Evolutionary conservation across 2,797 vertebrate genomes (phyloP).

Genomic region (Eulemur mongoz): DNA sequence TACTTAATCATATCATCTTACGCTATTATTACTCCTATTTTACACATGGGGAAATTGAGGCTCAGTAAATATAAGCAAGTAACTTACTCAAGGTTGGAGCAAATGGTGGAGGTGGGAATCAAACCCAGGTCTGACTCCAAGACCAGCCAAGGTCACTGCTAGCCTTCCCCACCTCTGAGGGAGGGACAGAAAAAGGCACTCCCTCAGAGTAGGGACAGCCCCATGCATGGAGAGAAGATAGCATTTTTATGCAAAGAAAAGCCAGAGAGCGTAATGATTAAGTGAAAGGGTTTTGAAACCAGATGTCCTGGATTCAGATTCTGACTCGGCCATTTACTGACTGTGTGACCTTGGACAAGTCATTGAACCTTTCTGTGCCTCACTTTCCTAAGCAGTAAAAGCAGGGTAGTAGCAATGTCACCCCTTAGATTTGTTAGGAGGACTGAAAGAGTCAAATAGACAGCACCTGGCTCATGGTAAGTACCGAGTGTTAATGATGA

Average conservation of each 20-base stretch:
- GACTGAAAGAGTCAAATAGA: not conserved
- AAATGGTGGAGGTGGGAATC: not conserved
- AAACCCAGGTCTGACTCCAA: not conserved
- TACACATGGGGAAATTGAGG: not conserved
- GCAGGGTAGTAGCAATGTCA: not conserved
- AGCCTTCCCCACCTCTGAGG: not conserved
- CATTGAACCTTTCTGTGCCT: not conserved
- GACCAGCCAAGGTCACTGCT: conserved; percentile 2
- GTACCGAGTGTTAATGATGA: not conserved
- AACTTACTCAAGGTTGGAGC: not conserved
- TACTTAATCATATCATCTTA: not conserved
- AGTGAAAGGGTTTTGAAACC: not conserved
- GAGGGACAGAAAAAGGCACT: not conserved
- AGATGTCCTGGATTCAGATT: not conserved
- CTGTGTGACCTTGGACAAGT: not conserved
- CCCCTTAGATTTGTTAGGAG: not conserved
- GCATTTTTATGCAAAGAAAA: not conserved
- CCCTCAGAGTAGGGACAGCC: not conserved
- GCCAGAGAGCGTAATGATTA: not conserved
- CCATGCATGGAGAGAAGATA: not conserved
- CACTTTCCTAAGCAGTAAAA: not conserved
- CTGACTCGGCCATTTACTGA: not conserved
- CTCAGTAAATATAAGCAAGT: not conserved
- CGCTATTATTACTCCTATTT: not conserved
- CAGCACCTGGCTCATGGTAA: not conserved